Conservation (phyloP, 2,113 vertebrate genomes). For the Neolamprologus hecqui region DNA sequence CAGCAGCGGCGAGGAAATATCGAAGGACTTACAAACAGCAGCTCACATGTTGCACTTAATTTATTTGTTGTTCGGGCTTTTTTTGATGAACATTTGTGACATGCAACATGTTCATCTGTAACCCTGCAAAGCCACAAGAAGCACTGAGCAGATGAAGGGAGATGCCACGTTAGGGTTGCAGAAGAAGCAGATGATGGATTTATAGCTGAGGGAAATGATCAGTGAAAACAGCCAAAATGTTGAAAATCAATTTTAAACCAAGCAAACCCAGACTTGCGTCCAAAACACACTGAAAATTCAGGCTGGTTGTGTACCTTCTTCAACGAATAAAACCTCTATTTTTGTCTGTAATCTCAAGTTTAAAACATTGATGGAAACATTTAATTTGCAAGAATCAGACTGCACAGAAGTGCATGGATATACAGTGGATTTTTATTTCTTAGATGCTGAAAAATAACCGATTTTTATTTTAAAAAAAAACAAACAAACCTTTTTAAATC, state of each 20-base stretch:
- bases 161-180: neutral
- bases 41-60: neutral
- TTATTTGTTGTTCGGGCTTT: neutral
- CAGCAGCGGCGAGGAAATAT: neutral
- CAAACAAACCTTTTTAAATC: neutral
- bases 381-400: neutral
- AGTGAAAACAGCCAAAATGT: neutral
- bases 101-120: neutral
- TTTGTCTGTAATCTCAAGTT: neutral
- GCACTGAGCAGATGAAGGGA: neutral
- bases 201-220: neutral
- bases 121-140: neutral
- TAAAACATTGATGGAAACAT: neutral
- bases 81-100: neutral
- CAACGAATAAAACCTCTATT: fast-evolving
- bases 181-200: neutral
- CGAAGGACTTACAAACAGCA: neutral
- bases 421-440: neutral
- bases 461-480: neutral
- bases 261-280: neutral
- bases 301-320: fast-evolving
- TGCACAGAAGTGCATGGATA: neutral
- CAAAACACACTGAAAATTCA: neutral
- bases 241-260: neutral
- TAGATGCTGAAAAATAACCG: neutral